Evolutionary conservation across 1,140 invertebrate species (phyloP), one percentile per base, ranked within the genome.

Genomic region (Drosophila nasuta): DNA sequence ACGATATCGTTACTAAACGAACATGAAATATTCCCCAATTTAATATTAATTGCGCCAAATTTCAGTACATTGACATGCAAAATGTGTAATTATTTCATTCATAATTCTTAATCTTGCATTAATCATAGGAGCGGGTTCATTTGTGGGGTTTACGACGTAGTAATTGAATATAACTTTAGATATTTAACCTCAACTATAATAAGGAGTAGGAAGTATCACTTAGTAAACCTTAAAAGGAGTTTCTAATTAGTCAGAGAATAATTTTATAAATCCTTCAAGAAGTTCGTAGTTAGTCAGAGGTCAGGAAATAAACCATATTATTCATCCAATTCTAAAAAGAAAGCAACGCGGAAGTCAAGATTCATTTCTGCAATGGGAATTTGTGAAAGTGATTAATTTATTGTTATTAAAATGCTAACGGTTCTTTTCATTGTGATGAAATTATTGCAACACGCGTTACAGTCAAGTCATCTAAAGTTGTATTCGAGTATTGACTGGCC

Each of bases 1-100:
- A 83, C 72, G 62, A 72, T 71, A 43, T 43, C 41, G 43, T 59
- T 73, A 11, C 46, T 30, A 69, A 62, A 46, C 17, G 56, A 51
- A 51, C 2, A 28, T 52, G 58, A 54, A 54, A 60, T 25, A 15
- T 11, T 10, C 7, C 35, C 35, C 7, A 62, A 25, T 67, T 3
- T 45, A 4, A 68, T 10, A 45, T 60, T 51, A 45, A 59, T 48
- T 56, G n/a, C 10, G 2, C 1, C 3, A 46, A 25, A 25, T 11
- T 45, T 11, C 41, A 38, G 49, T 30, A 17, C 35, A 62, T 35
- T 35, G 30, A 62, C 45, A 20, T 35, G 45, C 8, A 17, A 11
- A 59, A 28, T 13, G 8, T 33, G 10, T 41, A 57, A 38, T 38
- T 46, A 43, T 64, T 64, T 13, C 35, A 54, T 65, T 65, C 38